Base-by-base conservation (phyloP, 2,797 vertebrate species). In the Microctenopoma steveboyesi region DNA sequence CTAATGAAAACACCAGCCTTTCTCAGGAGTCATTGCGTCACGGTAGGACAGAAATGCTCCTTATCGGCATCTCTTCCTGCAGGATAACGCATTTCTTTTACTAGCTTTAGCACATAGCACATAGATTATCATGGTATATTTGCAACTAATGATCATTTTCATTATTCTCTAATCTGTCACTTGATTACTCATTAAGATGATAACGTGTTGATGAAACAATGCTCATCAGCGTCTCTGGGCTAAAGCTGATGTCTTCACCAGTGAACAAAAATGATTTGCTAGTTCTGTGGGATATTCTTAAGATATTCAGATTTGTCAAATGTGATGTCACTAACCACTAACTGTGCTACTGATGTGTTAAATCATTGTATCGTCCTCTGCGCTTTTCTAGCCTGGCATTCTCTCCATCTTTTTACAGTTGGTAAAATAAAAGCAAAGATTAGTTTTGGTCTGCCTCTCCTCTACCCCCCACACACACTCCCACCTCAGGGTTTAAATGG, bases 401-500 rank as follows among this genome's bases (percentile, higher is more conserved):
- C 70, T 72, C 78, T 81, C 62, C 56, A 72, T 86, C 49, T 61
- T 67, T 78, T 64, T 22, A 22, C 22, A 22, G 1, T 22, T 22
- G 22, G 22, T 62, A 25, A 64, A 62, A 59, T 75, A 55, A 74
- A 61, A 37, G 54, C 37, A 28, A 64, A 76, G 22, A 25, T 22
- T 60, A 61, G 48, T 30, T 72, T 62, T 86, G 77, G 59, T 81
- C 87, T 82, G 57, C 51, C 25, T 64, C 63, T 43, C 45, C 46
- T 39, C 37, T 42, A 14, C 14, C 16, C 47, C 27, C 47, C 45
- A 18, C 45, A 55, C 46, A 48, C 35, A 27, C 42, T 30, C 56
- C 22, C 59, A 60, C 81, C 65, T 76, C 59, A 13, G 67, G 78
- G 65, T 78, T 81, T 86, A 67, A 82, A 82, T 81, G 77, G 76